Percentiles rank a stretch among this genome's conserved stretches.
Conservation (phyloP, 2,113 vertebrate genomes). For the Neoarius graeffei region DNA sequence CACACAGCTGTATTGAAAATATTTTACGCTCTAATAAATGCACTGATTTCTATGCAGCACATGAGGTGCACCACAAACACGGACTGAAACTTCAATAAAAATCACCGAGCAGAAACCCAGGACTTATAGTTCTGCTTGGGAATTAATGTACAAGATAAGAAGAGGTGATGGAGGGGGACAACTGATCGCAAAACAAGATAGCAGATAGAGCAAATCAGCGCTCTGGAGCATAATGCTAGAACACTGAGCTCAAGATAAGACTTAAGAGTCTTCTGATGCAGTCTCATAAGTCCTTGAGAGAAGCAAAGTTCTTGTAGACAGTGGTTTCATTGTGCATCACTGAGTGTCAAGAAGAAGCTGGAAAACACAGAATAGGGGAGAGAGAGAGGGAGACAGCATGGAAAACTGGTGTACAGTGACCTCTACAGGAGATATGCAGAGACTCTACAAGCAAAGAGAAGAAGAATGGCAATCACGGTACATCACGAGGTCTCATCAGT, state of each 20-base stretch:
- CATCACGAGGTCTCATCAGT: background rate
- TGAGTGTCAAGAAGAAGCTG: background rate
- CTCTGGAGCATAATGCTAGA: constrained; percentile 2
- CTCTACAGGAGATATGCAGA: constrained; percentile 58
- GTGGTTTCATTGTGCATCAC: background rate
- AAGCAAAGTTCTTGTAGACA: background rate
- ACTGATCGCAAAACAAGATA: constrained; percentile 9
- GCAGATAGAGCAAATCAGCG: constrained; percentile 6
- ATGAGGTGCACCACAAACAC: constrained; percentile 19
- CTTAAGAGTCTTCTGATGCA: background rate
- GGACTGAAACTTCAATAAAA: constrained; percentile 32
- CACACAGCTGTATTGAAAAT: background rate
- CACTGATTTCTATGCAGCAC: constrained; percentile 28
- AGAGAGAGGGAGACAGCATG: background rate
- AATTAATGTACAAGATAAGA: constrained; percentile 22
- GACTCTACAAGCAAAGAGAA: background rate
- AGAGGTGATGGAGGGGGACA: background rate
- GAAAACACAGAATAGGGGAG: background rate
- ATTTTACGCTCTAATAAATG: constrained; percentile 35
- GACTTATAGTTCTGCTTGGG: constrained; percentile 2
- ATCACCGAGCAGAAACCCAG: constrained; percentile 2
- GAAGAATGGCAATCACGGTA: background rate
- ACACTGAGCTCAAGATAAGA: background rate
- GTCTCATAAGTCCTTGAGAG: background rate
- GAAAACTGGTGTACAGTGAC: constrained; percentile 62